Evolutionary conservation across 1,140 invertebrate genomes (phyloP), one percentile per base, ranked within the genome.

Genomic region (Frieseomelitta varia): DNA sequence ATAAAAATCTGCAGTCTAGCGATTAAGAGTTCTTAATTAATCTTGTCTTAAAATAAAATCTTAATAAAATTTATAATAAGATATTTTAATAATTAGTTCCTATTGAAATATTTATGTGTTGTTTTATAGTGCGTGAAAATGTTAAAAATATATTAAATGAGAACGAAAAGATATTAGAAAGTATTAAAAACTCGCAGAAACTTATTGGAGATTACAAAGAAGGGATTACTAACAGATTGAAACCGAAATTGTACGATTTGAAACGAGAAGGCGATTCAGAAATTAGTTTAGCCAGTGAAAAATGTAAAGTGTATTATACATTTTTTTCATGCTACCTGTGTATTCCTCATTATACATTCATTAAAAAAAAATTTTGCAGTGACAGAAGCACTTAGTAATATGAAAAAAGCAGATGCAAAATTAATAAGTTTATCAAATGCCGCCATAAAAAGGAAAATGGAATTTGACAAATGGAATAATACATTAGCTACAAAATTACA

Each of bases 401-500:
- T 95, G 34, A 95, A 95, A 69, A 94, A 94, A 68, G 95, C 95
- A 1, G 94, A 95, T 39, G 95, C 95, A n/a, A 95, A 95, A 73
- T 89, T 96, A 15, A 95, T 94, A 14, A 96, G 95, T 84, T 88
- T 96, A 12, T 93, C 94, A 14, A 94, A 94, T 51, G 96, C 95
- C 4, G 95, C 95, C 0, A 88, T 93, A 10, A 95, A 96, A 63
- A 94, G 96, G 21, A 95, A 96, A 82, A 91, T 94, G 21, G 95
- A 96, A 86, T 96, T 97, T 85, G 93, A 95, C 53, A 92, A 95
- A 61, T 97, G 96, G 95, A 97, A 96, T 86, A 94, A 95, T 53
- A 95, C 95, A 0, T 94, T 97, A 47, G 90, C 95, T 0, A 93
- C 95, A 4, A 96, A 97, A 84, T 85, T 98, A 27, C 95, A 96